Base-by-base conservation (phyloP, 2,888 invertebrate species). In the Lucinisca nassula region DNA sequence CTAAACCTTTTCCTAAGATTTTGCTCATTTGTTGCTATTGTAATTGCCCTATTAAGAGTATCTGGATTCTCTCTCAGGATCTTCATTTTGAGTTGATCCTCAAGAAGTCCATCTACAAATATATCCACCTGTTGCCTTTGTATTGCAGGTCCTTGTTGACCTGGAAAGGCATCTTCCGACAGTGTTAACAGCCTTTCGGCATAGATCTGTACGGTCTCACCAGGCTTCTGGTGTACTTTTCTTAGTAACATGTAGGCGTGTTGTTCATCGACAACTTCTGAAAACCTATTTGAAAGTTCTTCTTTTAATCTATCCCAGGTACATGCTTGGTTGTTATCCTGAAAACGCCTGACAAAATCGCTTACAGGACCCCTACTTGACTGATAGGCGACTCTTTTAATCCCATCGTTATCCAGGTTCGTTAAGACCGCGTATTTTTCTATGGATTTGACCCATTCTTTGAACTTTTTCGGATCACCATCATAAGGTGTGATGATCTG, bases 1-100 rank as follows among this genome's bases (percentile, higher is more conserved):
- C 76, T 37, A 49, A 87, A 84, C 10, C 87, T 2, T 81, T 84
- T 83, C n/a, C 78, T 58, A 21, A 83, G 58, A 74, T 79, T 87
- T 80, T 82, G 79, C 37, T 87, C 80, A 17, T 61, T n/a, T 17
- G 61, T 61, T 1, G 79, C 83, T 12, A 49, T 61, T 4, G 35
- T 32, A 0, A 83, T 76, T 6, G 82, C 82, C 0, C 21, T 51
- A 21, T 76, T 61, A n/a, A 78, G 75, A 14, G 72, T 82, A 24
- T 35, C n/a, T 0, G 80, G 73, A 45, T 84, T 73, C 0, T 70
- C 82, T 10, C 82, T 32, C 70, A 88, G 72, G n/a, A 84, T 35
- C 24, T 85, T 85, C 0, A 85, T n/a, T 45, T 88, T 88, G 17
- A 88, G 45, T 0, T 17, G n/a, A 24, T 85, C 80, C n/a, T 67